Base-by-base conservation (phyloP, 2,888 invertebrate species). In the Hydroisotoma schaefferi region DNA sequence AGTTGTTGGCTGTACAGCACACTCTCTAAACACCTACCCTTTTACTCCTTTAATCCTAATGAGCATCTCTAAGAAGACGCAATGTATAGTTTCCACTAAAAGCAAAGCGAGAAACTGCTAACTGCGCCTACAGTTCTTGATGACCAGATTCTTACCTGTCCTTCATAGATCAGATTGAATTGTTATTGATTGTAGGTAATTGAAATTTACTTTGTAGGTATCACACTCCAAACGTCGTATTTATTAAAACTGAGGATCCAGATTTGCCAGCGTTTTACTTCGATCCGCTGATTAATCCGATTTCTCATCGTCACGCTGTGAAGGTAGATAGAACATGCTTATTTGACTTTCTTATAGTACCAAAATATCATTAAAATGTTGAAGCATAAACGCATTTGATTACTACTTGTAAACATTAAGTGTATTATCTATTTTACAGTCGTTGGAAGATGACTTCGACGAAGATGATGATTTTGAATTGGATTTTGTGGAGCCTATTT, bases 181-280 rank as follows among this genome's bases (percentile, higher is more conserved):
- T 18, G 15, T 40, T 40, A 33, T 33, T 2, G 18, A 33, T 23
- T 6, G 12, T 22, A 20, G 25, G n/a, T 26, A 25, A 40, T 38
- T 55, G 15, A 12, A 43, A 63, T 60, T 75, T 78, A 25, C 73
- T 40, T 15, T 20, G 15, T 15, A 95, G 95, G 94, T 99, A 99
- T 78, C 99, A 99, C 78, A 88, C 94, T 6, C 98, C 99, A 25
- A 98, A 97, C 77, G 98, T 99, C 5, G 97, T 99, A 0, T 99
- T 92, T 78, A 99, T 99, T 74, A 99, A 99, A 81, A 99, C 99
- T 0, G 99, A 99, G 80, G 99, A 99, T 83, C 98, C 99, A 6
- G 99, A 99, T 80, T 81, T 99, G 58, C 99, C 99, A 33, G 99
- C 99, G 0, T 99, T 99, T 79, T 99, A 99, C 78, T 99, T 98